Base-by-base conservation (phyloP, 2,888 invertebrate genomes). In the Papilio demoleus region DNA sequence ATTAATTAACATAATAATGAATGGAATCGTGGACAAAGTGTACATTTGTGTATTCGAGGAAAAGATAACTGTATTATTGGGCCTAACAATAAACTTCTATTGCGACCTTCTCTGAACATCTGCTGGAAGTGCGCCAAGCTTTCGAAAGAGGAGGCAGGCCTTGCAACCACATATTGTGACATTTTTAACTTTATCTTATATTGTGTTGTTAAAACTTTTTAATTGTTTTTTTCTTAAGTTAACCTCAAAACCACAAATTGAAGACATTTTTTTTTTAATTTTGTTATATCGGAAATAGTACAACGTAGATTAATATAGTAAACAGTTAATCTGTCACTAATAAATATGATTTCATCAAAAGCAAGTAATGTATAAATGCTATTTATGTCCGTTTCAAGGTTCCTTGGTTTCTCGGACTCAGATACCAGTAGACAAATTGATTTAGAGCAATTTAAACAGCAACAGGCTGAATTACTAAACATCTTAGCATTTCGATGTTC, bases 91-190 rank as follows among this genome's bases (percentile, higher is more conserved):
- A 36, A 64, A 53, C 31, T 12, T 38, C 11, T 36, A 36, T 36
- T 53, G 53, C 40, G 56, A 53, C 64, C 65, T 65, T 65, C 65
- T 42, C 31, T 56, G 38, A 65, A 65, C 40, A 65, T 56, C 22
- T 14, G 5, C 42, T 65, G 65, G 65, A 65, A 31, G 40, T 56
- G 40, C 12, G 65, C 65, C 65, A 65, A 65, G 27, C 22, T n/a
- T 56, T 4, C 42, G 17, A 62, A n/a, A 31, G 53, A 8, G 27
- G 50, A 47, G 50, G 24, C 24, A 50, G 24, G 24, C 50, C 24
- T 50, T 17, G 12, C 50, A 14, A 53, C 27, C 31, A 27, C 53
- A 53, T 53, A 9, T 31, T 14, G 31, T n/a, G 14, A 27, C 53
- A 53, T 53, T 17, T 53, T 56, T 56, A 17, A 31, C 53, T 56